Base-by-base conservation (phyloP, 2,888 invertebrate genomes). In the Microplitis deprimator region DNA sequence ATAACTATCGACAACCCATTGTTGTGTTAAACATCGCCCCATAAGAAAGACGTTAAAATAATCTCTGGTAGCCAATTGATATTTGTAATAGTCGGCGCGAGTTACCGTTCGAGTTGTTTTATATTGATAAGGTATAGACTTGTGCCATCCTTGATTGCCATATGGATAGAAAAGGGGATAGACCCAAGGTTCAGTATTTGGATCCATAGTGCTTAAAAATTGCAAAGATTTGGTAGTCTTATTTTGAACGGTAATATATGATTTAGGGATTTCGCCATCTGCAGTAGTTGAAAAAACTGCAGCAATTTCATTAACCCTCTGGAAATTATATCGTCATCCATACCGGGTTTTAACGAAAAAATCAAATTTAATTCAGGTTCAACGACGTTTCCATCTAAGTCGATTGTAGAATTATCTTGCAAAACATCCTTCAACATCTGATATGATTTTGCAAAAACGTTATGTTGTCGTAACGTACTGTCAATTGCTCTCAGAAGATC, bases 51-150 rank as follows among this genome's bases (percentile, higher is more conserved):
- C 50, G 39, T 78, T 78, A 40, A 67, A n/a, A n/a, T 29, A 38
- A 76, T 67, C 40, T 2, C 78, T 75, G 40, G 40, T 50, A 20
- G 68, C 78, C 72, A 75, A 72, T 41, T 68, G 70, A 68, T 68
- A 64, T 72, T 73, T 67, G 8, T 41, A 61, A 41, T 78, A 76
- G 59, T 65, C 76, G 8, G 70, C 71, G 65, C 60, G 59, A 5
- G 72, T 67, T 13, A 71, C 20, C 41, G 41, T 41, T 5, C 64
- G 64, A 5, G 1, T 64, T 5, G 16, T 64, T 20, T 20, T 20
- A 0, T 17, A 20, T 10, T 16, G 17, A 17, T 20, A 13, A 7
- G 20, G 65, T 29, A 65, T 20, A 7, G 17, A 29, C 10, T 17
- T 10, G 29, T 65, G 17, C 65, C 65, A 65, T 7, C 65, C 65